These are phyloP conservation scores for Holacanthus passer DNA, from an alignment of 2,113 vertebrate species.

Conservation along the genomic window DNA sequence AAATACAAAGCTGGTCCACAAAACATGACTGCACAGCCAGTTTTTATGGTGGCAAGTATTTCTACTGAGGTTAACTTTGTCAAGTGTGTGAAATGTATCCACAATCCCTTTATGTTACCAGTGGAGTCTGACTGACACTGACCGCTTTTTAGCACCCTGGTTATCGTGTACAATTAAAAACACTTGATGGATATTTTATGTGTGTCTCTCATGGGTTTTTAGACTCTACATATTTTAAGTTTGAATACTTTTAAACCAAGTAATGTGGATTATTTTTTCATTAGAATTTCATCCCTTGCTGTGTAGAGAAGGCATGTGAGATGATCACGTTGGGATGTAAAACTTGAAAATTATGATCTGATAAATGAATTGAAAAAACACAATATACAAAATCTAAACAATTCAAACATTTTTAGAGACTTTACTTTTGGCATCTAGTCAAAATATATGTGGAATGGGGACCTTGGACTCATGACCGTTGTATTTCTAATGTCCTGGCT, in stretches of 20 bases:
- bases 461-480: not conserved
- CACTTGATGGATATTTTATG: not conserved
- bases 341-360: no score
- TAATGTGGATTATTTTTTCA: not conserved
- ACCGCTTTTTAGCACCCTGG: not conserved
- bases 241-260: not conserved
- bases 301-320: not conserved
- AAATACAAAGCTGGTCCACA: conserved; percentile 24
- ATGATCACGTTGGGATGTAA: no score
- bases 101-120: not conserved
- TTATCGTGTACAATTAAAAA: not conserved
- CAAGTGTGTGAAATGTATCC: not conserved
- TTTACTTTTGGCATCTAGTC: not conserved
- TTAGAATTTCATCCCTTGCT: not conserved
- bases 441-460: not conserved
- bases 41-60: not conserved
- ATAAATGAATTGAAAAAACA: not conserved
- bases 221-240: not conserved
- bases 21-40: conserved; percentile 8
- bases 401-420: no score
- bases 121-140: not conserved
- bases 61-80: not conserved
- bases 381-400: not conserved
- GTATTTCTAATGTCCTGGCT: not conserved
- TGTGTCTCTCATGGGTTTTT: no score